These are phyloP conservation scores for Nemotelus pantherinus DNA, from an alignment of 2,888 invertebrate genomes.

Conservation along the genomic window DNA sequence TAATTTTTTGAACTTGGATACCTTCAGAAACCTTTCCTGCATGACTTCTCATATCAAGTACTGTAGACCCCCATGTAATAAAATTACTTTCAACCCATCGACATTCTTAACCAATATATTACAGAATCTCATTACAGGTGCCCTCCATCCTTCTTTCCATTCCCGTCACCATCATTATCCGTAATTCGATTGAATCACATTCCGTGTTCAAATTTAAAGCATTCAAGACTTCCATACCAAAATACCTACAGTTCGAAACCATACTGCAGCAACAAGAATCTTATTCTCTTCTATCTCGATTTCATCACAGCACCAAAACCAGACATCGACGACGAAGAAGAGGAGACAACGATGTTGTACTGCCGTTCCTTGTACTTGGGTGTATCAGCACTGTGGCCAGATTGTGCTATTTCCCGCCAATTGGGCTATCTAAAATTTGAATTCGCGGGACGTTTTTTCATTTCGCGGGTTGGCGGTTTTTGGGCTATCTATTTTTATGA, in stretches of 20 bases:
- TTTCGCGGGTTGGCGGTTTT: too few species aligned
- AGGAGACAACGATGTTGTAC: not conserved
- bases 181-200: slow-evolving; percentile 41
- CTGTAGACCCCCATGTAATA: not conserved
- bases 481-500: too few species aligned
- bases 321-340: too few species aligned
- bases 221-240: slow-evolving; percentile 39
- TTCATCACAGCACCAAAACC: not conserved
- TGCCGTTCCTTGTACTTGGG: not conserved
- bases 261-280: not conserved
- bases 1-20: too few species aligned
- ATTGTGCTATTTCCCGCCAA: too few species aligned
- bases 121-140: slow-evolving; percentile 35
- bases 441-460: too few species aligned
- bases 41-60: too few species aligned
- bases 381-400: too few species aligned
- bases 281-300: slow-evolving; percentile 13
- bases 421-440: too few species aligned
- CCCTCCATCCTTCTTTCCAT: slow-evolving; percentile 9
- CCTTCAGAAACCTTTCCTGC: too few species aligned
- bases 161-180: slow-evolving; percentile 12
- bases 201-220: slow-evolving; percentile 40
- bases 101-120: slow-evolving; percentile 33
- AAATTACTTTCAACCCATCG: slow-evolving; percentile 32
- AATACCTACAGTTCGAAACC: not conserved